Conservation (phyloP, 2,113 vertebrate species). For the Lethenteron camtschaticum region DNA sequence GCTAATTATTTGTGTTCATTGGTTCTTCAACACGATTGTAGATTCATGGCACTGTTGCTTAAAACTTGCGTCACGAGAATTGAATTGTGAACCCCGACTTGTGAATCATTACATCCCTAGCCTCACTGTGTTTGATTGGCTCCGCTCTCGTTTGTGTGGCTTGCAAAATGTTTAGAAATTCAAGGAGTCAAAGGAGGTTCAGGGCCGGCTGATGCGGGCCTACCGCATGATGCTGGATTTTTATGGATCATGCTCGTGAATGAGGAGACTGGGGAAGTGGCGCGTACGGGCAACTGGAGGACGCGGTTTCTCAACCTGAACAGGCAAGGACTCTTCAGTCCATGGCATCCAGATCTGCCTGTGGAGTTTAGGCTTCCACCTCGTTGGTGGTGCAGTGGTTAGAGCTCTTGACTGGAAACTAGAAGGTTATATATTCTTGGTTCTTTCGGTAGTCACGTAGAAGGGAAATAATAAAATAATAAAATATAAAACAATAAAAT, state of each 20-base stretch:
- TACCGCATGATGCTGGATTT: slow-evolving; percentile 96
- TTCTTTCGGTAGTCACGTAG: neutral
- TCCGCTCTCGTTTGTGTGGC: too few relatives aligned
- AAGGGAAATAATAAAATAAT: neutral
- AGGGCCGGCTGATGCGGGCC: slow-evolving; percentile 60
- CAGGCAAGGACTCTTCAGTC: slow-evolving; percentile 37
- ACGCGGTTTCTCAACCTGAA: slow-evolving; percentile 90
- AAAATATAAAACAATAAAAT: neutral
- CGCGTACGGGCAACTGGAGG: slow-evolving; percentile 63
- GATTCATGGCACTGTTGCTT: too few relatives aligned
- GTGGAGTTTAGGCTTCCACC: neutral
- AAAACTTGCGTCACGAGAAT: too few relatives aligned
- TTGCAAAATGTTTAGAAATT: slow-evolving; percentile 43
- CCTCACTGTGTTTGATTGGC: too few relatives aligned
- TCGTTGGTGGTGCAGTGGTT: too few relatives aligned
- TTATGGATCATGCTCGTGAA: slow-evolving; percentile 73
- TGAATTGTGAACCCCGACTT: too few relatives aligned
- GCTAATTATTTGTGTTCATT: too few relatives aligned
- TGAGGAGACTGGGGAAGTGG: slow-evolving; percentile 55
- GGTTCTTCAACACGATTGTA: too few relatives aligned
- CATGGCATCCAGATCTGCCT: too few relatives aligned
- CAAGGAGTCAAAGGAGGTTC: slow-evolving; percentile 83
- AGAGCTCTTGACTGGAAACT: neutral
- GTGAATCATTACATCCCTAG: too few relatives aligned
- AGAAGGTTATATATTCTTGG: neutral